These are phyloP conservation scores for Cheirogaleus medius DNA, from an alignment of 2,113 vertebrate genomes.

Conservation along the genomic window DNA sequence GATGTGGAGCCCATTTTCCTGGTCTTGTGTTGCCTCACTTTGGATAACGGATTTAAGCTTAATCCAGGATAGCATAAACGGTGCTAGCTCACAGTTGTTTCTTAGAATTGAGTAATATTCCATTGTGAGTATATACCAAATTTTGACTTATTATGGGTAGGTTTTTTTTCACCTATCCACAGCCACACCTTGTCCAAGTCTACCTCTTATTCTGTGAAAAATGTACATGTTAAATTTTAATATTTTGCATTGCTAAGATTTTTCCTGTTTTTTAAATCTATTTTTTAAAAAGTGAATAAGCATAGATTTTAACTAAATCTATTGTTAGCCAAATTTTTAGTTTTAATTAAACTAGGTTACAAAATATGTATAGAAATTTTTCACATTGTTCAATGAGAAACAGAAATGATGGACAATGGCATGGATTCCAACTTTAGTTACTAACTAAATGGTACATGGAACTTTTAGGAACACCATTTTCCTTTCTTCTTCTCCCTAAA, in stretches of 20 bases:
- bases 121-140: no score
- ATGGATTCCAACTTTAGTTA: background rate
- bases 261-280: background rate
- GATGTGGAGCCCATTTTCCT: no score
- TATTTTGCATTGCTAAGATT: background rate
- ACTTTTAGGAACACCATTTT: background rate
- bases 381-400: background rate
- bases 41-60: no score
- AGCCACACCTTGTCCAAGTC: background rate
- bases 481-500: background rate
- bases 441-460: background rate
- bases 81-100: no score
- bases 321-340: background rate
- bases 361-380: background rate
- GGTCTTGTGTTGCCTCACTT: no score
- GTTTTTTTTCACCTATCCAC: background rate
- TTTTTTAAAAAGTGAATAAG: background rate
- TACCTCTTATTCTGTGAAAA: background rate
- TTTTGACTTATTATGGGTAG: no score
- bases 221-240: background rate
- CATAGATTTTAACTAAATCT: background rate
- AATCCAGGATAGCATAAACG: no score
- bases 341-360: background rate
- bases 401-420: background rate
- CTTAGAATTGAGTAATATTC: no score